Evolutionary conservation across 1,140 invertebrate genomes (phyloP), one percentile per base, ranked within the genome.

Genomic region (Telenomus remus): DNA sequence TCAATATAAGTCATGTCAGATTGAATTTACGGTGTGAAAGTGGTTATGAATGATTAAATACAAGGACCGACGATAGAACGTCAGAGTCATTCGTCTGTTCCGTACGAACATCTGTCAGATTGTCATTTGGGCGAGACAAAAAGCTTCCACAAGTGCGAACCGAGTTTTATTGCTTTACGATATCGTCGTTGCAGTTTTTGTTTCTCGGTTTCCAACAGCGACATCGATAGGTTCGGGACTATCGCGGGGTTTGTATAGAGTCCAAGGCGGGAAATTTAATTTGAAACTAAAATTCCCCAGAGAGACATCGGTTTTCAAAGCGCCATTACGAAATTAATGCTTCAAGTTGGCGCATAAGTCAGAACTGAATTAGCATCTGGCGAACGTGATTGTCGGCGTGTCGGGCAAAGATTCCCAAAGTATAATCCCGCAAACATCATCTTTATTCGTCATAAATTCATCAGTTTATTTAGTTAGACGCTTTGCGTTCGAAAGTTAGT

Each of bases 291-390:
- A 51, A 50, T 61, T 51, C 48, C 39, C 19, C 44, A 19, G 8
- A 37, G 13, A 53, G 50, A 53, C 50, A 37, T 46, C 42, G 54
- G 42, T 27, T 44, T 19, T 16, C 47, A 13, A 46, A n/a, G n/a
- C 19, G 6, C 51, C 34, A 55, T 49, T 57, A 39, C 33, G 12
- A 48, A 33, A 68, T 68, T 68, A 68, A 68, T 68, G 48, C 33
- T 16, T 14, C 55, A 68, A 68, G 64, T 68, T 68, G 57, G 51
- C 47, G 55, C 55, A 59, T 51, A 68, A 68, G 64, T 68, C 64
- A 57, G n/a, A 13, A 50, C 54, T 59, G 34, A 69, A 60, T 69
- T 69, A 60, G 49, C 56, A 60, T 69, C 50, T 50, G 49, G 65
- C 34, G 49, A 19, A 14, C 50, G 42, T 48, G n/a, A 53, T 68